Evolutionary conservation across 2,888 invertebrate genomes (phyloP), one percentile per base, ranked within the genome.

Genomic region (Netelia melanura): DNA sequence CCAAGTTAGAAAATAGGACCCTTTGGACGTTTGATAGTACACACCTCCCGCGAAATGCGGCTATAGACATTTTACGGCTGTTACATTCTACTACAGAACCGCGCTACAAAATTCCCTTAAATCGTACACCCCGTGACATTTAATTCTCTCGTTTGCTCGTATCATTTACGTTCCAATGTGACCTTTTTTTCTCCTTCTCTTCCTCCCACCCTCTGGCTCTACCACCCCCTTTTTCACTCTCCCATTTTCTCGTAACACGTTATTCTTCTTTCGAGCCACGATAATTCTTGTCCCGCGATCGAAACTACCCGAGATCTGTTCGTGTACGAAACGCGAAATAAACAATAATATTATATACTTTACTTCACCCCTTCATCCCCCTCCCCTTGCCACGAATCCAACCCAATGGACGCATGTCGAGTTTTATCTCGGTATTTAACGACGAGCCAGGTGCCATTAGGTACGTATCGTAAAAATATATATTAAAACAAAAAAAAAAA

Each of bases 11-110:
- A 58, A 30, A 43, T 52, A n/a, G 17, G 23, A n/a, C 61, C 48
- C 76, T 81, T 71, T 71, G 58, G 76, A 71, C 81, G 30, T 80
- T 80, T 76, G 54, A 80, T 48, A 79, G 68, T 75, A 10, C 30
- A 71, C 38, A 1, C 54, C 30, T 0, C 17, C 38, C 54, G 3
- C 68, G 38, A 52, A 25, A 14, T 14, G 14, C 23, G 30, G 52
- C 61, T 30, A 30, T 68, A 64, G 78, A 65, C 71, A 67, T 70
- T 82, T 82, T 79, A 82, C 76, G 58, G 62, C 65, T 68, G 76
- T 82, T 76, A 76, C 82, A 76, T 82, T 67, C 56, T 81, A 84
- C 74, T n/a, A 56, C 70, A 23, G 44, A 48, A 30, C 25, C 10
- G 65, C 64, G 71, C 64, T 48, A 58, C 71, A 79, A 76, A 67